phyloP scores from a whole-genome alignment of 92 coral and sea anemone species.

The Ricordea florida region DNA sequence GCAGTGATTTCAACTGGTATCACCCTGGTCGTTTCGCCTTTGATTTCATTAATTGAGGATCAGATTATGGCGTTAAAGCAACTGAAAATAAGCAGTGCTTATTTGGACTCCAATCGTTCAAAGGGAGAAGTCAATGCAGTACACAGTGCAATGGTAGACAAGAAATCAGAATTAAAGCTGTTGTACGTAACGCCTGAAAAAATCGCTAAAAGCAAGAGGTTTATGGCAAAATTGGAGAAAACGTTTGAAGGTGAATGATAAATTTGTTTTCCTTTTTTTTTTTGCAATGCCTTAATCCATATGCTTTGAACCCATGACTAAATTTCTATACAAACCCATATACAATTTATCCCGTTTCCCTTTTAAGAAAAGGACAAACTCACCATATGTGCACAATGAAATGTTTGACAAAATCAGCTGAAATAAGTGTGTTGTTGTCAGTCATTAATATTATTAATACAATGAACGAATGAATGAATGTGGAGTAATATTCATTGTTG shows the following conservation, averaged over 20 bases:
- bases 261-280: neutral
- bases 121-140: conserved; percentile 86
- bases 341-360: too few species aligned
- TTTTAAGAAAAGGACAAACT: too few species aligned
- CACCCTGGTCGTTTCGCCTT: conserved; percentile 92
- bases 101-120: conserved; percentile 82
- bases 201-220: conserved; percentile 93
- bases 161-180: conserved; percentile 76
- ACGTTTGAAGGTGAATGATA: conserved; percentile 76
- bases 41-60: conserved; percentile 93
- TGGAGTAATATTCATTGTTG: too few species aligned
- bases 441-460: too few species aligned
- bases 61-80: conserved; percentile 89
- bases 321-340: too few species aligned
- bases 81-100: conserved; percentile 59
- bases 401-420: too few species aligned
- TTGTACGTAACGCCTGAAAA: conserved; percentile 98
- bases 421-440: too few species aligned
- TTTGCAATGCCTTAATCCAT: neutral
- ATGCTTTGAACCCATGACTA: neutral
- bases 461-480: too few species aligned
- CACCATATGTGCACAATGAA: too few species aligned
- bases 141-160: conserved; percentile 77
- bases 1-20: conserved; percentile 84
- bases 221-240: conserved; percentile 95